Evolutionary conservation across 2,888 invertebrate genomes (phyloP).

Genomic region (Helleia helle): DNA sequence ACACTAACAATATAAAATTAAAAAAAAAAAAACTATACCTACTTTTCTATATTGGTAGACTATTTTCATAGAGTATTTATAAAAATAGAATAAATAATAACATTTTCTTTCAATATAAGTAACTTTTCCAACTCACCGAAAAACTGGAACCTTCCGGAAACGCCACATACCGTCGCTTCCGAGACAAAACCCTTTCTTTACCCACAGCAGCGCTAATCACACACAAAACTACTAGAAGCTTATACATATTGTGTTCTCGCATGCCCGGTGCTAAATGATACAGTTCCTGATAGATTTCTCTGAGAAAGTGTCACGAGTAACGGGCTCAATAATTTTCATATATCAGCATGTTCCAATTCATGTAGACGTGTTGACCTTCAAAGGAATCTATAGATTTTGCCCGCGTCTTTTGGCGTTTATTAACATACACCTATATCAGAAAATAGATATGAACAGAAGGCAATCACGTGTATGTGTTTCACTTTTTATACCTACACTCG

Average conservation of each 20-base stretch:
- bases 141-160: constrained; percentile 82
- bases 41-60: too few relatives aligned
- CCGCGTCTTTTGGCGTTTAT: too few relatives aligned
- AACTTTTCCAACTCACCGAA: constrained; percentile 67
- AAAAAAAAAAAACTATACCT: constrained; percentile 9
- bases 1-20: too few relatives aligned
- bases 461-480: too few relatives aligned
- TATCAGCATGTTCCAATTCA: constrained; percentile 2
- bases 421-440: too few relatives aligned
- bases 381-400: background rate
- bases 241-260: background rate
- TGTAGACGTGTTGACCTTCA: background rate
- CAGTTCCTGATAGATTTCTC: constrained; percentile 1
- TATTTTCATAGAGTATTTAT: too few relatives aligned
- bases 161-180: constrained; percentile 77
- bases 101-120: too few relatives aligned
- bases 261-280: background rate
- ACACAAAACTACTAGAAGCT: constrained; percentile 14
- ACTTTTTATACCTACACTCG: too few relatives aligned
- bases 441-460: too few relatives aligned
- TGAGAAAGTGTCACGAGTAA: constrained; percentile 13
- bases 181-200: constrained; percentile 54
- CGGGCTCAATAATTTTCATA: constrained; percentile 19
- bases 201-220: constrained; percentile 23
- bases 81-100: too few relatives aligned